Conservation (phyloP, 2,113 vertebrate genomes). For the Nestor notabilis region DNA sequence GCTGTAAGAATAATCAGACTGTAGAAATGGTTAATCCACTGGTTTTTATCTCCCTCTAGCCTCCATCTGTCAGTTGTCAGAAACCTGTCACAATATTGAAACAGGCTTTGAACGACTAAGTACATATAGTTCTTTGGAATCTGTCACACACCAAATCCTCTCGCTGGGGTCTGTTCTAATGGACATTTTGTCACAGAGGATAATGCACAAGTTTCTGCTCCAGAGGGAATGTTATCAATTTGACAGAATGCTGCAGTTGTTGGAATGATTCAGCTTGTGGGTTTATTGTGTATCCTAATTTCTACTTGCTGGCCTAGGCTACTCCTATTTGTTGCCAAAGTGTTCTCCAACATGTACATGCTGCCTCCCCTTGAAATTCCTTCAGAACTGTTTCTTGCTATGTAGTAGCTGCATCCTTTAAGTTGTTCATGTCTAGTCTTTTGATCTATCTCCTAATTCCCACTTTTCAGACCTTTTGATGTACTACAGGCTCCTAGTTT, state of each 20-base stretch:
- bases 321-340: background rate
- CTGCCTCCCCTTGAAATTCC: background rate
- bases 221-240: background rate
- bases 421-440: background rate
- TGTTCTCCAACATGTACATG: rapidly evolving
- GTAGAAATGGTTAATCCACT: background rate
- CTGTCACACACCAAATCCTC: background rate
- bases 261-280: background rate
- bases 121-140: background rate
- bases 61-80: background rate
- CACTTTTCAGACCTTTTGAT: background rate
- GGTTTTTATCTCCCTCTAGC: background rate
- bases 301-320: background rate
- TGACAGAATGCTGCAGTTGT: background rate
- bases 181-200: background rate
- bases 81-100: conserved; percentile 31
- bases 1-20: background rate
- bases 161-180: background rate
- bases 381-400: background rate
- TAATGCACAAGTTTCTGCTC: background rate
- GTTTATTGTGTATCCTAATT: background rate
- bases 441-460: background rate
- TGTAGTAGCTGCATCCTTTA: background rate
- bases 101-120: background rate
- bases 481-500: background rate